Evolutionary conservation across 2,113 vertebrate genomes (phyloP), one percentile per base, ranked within the genome.

Genomic region (Spilogale gracilis): DNA sequence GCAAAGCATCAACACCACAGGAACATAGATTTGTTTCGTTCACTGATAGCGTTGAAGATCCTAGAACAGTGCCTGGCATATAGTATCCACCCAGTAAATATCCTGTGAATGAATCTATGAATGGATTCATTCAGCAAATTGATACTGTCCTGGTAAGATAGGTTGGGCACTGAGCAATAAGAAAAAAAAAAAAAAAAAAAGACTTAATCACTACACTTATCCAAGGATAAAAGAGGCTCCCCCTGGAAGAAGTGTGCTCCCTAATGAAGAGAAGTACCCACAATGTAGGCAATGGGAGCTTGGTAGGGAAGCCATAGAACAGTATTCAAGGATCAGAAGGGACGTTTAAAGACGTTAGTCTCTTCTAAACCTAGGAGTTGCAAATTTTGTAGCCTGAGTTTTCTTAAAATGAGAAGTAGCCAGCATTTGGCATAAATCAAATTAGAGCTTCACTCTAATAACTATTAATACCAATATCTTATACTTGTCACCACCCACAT

Each of bases 401-500:
- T 94, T 81, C 89, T 88, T 85, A 71, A 88, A 96, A 85, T 32
- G 56, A 81, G 52, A 92, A 95, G 5, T 50, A 81, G 32, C 60
- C 14, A 69, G 17, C 43, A 71, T 80, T 67, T 81, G 63, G 9
- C 52, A 0, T 81, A 94, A 85, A 89, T 88, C 60, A 89, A 85
- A 89, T 88, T 54, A 83, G 56, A 86, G 20, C 73, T 74, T 92
- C 38, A 50, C 10, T 60, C 23, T 65, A 52, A 85, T 8, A 7
- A 27, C 25, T 2, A 23, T 79, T 73, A 48, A 58, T 45, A 50
- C 2, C 30, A 54, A 58, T 43, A n/a, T 56, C 38, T 50, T 67
- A 65, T n/a, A 60, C 45, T 96, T 69, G 48, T 58, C 48, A 81
- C 30, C 54, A 89, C 17, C 38, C 60, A 74, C 54, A 43, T 38